Base-by-base conservation (phyloP, 1,140 invertebrate genomes). In the Drosophila funebris region DNA sequence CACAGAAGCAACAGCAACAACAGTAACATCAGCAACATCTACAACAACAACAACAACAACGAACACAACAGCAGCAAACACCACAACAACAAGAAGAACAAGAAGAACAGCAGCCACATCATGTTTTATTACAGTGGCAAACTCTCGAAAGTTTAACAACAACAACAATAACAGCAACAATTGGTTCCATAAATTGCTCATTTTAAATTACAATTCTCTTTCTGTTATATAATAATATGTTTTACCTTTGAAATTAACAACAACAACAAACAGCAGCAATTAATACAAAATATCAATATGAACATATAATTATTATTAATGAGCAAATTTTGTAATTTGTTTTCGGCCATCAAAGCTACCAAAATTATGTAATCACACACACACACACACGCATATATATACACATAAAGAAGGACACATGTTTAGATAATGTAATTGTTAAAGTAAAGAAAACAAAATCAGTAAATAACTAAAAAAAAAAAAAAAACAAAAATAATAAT, bases 371-470 rank as follows among this genome's bases (percentile, higher is more conserved):
- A 60, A 60, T 31, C 48, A 54, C 36, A 54, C 22, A 50, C 29
- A 36, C 20, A 48, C 29, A 56, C 13, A 27, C n/a, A 54, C 18
- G 39, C 9, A 46, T n/a, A 53, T 24, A 31, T 7, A 29, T 7
- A 48, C 11, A 67, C 13, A 29, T 14, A 22, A 53, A 29, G 27
- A 53, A 44, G 66, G 36, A 69, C 44, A 69, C 37, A 33, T 69
- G 43, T 57, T 71, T 57, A 71, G 61, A 52, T 64, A 71, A 71
- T 64, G 52, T 64, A 71, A 64, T 71, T 71, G 68, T 64, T 64
- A 66, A 71, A 57, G 41, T 56, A 56, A 70, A 69, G 24, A 13
- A 43, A 31, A 9, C 29, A 67, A 13, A 36, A 36, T n/a, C n/a
- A n/a, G n/a, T n/a, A 2, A 54, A 54, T 31, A 31, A 6, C 5